phyloP scores from a whole-genome alignment of 2,888 invertebrate genomes.

The Ophion ellenae region DNA sequence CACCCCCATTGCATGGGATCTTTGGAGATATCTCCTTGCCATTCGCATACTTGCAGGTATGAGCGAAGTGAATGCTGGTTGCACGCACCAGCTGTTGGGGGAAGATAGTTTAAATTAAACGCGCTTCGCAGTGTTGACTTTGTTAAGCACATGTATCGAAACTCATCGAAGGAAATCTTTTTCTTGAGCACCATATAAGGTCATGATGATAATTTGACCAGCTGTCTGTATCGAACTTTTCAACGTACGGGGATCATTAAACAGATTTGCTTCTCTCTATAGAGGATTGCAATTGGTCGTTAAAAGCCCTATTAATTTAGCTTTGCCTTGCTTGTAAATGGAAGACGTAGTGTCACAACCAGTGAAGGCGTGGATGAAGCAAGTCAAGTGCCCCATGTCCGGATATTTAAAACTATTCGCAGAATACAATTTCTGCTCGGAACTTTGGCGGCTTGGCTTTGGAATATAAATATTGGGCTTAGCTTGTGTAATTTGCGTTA shows the following conservation, averaged over 20 bases:
- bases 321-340: conserved; percentile 34
- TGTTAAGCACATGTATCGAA: too few relatives aligned
- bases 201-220: conserved; percentile 10
- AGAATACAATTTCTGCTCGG: conserved; percentile 23
- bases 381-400: conserved; percentile 5
- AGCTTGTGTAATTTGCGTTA: conserved; percentile 11
- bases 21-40: too few relatives aligned
- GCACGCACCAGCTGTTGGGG: too few relatives aligned
- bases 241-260: background rate
- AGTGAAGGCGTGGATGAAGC: conserved; percentile 28
- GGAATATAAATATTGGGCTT: conserved; percentile 24
- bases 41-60: too few relatives aligned
- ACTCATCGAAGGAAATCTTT: too few relatives aligned
- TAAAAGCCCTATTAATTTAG: conserved; percentile 27
- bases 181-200: background rate
- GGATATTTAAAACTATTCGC: conserved; percentile 26
- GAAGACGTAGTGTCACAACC: conserved; percentile 33
- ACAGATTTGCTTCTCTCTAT: conserved; percentile 3
- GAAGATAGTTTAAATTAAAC: too few relatives aligned
- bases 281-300: background rate
- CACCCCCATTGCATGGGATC: too few relatives aligned
- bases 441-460: conserved; percentile 20
- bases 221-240: background rate
- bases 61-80: too few relatives aligned
- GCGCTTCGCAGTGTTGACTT: too few relatives aligned